These are phyloP conservation scores for Ardeotis arabs DNA, from an alignment of 2,113 vertebrate species.

Conservation along the genomic window DNA sequence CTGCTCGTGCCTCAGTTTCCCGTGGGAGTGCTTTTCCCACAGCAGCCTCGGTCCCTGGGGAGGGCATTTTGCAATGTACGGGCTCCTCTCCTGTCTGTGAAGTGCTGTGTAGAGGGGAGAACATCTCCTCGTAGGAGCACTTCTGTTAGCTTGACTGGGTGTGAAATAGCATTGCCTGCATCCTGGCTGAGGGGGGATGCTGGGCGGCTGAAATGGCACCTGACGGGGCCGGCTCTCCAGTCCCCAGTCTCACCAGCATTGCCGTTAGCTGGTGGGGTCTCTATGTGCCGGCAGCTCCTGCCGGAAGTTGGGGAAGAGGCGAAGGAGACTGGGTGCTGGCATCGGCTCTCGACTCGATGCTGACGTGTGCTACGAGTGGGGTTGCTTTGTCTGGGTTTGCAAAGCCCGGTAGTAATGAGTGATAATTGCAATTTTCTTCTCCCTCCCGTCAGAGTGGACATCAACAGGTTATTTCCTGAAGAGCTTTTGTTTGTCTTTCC, in stretches of 20 bases:
- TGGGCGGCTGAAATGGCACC: neutral
- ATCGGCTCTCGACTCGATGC: neutral
- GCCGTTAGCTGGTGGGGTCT: neutral
- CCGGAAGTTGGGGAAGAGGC: neutral
- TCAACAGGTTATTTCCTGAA: conserved; percentile 56
- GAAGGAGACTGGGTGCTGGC: fast-evolving
- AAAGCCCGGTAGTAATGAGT: conserved; percentile 36
- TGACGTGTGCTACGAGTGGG: neutral
- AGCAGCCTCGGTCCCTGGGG: neutral
- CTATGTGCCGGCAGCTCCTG: neutral
- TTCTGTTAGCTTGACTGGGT: neutral
- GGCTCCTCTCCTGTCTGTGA: neutral
- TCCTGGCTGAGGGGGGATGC: neutral
- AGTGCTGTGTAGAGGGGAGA: neutral
- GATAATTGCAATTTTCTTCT: conserved; percentile 41
- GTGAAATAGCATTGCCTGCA: neutral
- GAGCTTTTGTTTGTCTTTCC: conserved; percentile 64
- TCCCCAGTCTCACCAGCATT: fast-evolving
- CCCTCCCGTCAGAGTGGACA: neutral
- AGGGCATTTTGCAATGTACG: fast-evolving
- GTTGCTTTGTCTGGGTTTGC: neutral
- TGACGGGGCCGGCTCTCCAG: neutral
- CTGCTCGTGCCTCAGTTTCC: conserved; percentile 4
- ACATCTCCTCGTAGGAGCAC: neutral
- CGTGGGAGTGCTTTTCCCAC: neutral